Base-by-base conservation (phyloP, 2,797 vertebrate genomes). In the Aphelocoma californica region DNA sequence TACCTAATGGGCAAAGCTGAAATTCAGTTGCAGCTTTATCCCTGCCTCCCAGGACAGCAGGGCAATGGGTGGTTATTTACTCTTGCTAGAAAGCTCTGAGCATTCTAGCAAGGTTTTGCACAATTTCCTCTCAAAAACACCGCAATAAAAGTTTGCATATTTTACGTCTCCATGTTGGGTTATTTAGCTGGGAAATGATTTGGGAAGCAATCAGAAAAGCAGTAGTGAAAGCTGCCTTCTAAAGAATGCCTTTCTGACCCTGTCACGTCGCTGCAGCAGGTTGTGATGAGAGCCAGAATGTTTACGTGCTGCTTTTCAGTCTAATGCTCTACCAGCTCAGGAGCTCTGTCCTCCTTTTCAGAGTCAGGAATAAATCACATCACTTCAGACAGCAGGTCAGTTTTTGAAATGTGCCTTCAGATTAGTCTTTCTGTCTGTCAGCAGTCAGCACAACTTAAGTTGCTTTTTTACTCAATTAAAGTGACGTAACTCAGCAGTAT, bases 311-410 rank as follows among this genome's bases (percentile, higher is more conserved):
- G 50, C 24, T 65, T 47, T 69, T 78, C 65, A 28, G 45, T 11
- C 44, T 60, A 2, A n/a, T 71, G 47, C 25, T 87, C 47, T 29
- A 23, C 50, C 60, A 58, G 83, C 69, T 83, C 50, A 65, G 70
- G 29, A 83, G 48, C 56, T 61, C 38, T 72, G 79, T 67, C 67
- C 56, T 87, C 9, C 1, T 56, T 86, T 71, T 67, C 6, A 5
- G 75, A 66, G 82, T 47, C 73, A 56, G 66, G 54, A 84, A 86
- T 81, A 84, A 95, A 95, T 90, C 70, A 44, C 50, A 42, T 81
- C 82, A 40, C 79, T 44, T 78, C 79, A 91, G 57, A 47, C 29
- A 78, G 53, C 61, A 67, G 75, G 45, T 60, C 38, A 42, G 29
- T 29, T 73, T 92, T 44, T 73, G 74, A 80, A 70, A 83, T 19